Base-by-base conservation (phyloP, 1,140 invertebrate genomes). In the Heterodera carotae region DNA sequence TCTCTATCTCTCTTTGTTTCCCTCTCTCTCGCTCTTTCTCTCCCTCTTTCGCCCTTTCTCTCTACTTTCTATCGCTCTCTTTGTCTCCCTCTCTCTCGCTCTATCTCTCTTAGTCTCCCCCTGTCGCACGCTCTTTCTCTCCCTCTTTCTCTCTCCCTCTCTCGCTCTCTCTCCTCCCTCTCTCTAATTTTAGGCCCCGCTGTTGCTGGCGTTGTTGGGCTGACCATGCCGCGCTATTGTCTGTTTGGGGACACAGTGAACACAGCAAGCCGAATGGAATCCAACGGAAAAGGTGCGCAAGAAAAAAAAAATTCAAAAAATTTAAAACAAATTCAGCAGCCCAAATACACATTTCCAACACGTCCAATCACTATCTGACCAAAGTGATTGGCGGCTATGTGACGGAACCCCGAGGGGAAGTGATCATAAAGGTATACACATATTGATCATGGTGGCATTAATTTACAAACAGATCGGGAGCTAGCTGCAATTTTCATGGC, bases 211-310 rank as follows among this genome's bases (percentile, higher is more conserved):
- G 69, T 71, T 25, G 69, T 71, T 71, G 93, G 93, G 3, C 88
- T 93, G 34, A 94, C 93, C 18, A 94, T 94, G 93, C 93, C 93
- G 1, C 89, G 93, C 56, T 95, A 94, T 89, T 92, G 92, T 81
- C 88, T 92, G 18, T 92, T 92, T 82, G 92, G 90, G 2, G 90
- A 91, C 77, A 90, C 94, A 1, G 94, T 96, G 10, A 96, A 96
- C 87, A 96, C 94, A 15, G 94, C 94, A 0, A 93, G 92, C 1
- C 90, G 94, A 81, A 95, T 96, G 94, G 94, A 97, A 89, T 88
- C 88, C 34, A 89, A 84, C 34, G 88, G 90, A n/a, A 88, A 89
- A 86, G 84, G 90, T 91, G n/a, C n/a, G n/a, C n/a, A n/a, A n/a
- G n/a, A 85, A 80, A 80, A 39, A 56, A n/a, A n/a, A 69, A 69